phyloP scores from a whole-genome alignment of 2,888 invertebrate genomes.

The Trachelus iudaicus region DNA sequence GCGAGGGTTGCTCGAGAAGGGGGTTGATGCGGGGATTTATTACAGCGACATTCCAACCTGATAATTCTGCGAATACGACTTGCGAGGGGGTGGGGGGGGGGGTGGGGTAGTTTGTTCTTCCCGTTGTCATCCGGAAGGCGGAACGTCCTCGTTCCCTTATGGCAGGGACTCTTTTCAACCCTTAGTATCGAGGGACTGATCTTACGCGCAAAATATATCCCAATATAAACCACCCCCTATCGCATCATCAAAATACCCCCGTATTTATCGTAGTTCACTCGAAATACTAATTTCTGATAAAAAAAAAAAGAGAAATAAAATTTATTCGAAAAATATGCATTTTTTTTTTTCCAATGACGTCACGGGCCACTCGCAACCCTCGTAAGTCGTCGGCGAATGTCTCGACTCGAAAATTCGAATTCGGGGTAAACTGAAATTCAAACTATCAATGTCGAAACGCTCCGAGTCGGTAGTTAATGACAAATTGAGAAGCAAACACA shows the following conservation, averaged over 20 bases:
- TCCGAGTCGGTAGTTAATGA: conserved; percentile 37
- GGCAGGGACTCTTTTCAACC: not conserved
- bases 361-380: not conserved
- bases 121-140: conserved; percentile 3
- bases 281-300: not conserved
- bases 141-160: not conserved
- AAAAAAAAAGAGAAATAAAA: not conserved
- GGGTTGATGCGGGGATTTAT: conserved; percentile 60
- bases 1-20: conserved; percentile 32
- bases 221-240: not conserved
- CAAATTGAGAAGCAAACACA: conserved; percentile 51
- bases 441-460: not conserved
- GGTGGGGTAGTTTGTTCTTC: conserved; percentile 5
- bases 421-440: conserved; percentile 28
- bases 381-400: conserved; percentile 17
- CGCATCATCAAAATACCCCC: not conserved
- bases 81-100: no score
- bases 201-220: not conserved
- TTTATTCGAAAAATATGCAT: not conserved
- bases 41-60: conserved; percentile 59
- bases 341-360: not conserved
- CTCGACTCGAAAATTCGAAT: conserved; percentile 45
- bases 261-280: not conserved
- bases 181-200: not conserved
- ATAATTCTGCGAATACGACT: conserved; percentile 50